These are phyloP conservation scores for Coronaproctus castanopsis DNA, from an alignment of 2,888 invertebrate species.

Conservation along the genomic window DNA sequence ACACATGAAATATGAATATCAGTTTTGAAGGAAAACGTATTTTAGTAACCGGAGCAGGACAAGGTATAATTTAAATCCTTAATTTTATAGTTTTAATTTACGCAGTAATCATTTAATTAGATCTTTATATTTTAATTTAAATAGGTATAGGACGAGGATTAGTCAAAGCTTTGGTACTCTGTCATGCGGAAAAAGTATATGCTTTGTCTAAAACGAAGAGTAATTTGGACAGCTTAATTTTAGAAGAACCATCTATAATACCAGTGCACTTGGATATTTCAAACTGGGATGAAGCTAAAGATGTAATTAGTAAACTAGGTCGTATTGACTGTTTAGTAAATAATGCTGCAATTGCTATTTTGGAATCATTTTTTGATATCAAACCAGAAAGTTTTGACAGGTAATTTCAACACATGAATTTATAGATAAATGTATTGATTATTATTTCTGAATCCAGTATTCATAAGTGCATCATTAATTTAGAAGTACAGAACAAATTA, in stretches of 20 bases:
- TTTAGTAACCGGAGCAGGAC: conserved; percentile 12
- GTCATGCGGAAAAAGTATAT: conserved; percentile 7
- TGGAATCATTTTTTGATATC: conserved; percentile 47
- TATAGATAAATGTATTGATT: too few species aligned
- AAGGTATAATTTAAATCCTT: conserved; percentile 8
- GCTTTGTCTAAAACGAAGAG: conserved; percentile 7
- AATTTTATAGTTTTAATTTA: too few species aligned
- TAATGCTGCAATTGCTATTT: conserved; percentile 57
- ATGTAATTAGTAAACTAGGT: conserved; percentile 36
- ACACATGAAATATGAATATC: conserved; percentile 9
- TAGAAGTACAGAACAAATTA: too few species aligned
- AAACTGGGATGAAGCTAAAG: conserved; percentile 53
- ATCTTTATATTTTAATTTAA: not conserved
- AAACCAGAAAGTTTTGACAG: conserved; percentile 47
- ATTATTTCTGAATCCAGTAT: too few species aligned
- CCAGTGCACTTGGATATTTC: conserved; percentile 48
- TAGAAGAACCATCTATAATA: conserved; percentile 28
- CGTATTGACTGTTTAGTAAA: conserved; percentile 66
- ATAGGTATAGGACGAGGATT: conserved; percentile 8
- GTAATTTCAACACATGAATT: too few species aligned
- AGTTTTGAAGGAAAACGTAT: conserved; percentile 13
- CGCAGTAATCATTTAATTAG: too few species aligned
- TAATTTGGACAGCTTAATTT: conserved; percentile 8
- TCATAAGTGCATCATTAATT: too few species aligned
- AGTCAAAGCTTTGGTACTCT: conserved; percentile 6